Evolutionary conservation across 2,113 vertebrate genomes (phyloP), one percentile per base, ranked within the genome.

Genomic region (Paralichthys olivaceus): DNA sequence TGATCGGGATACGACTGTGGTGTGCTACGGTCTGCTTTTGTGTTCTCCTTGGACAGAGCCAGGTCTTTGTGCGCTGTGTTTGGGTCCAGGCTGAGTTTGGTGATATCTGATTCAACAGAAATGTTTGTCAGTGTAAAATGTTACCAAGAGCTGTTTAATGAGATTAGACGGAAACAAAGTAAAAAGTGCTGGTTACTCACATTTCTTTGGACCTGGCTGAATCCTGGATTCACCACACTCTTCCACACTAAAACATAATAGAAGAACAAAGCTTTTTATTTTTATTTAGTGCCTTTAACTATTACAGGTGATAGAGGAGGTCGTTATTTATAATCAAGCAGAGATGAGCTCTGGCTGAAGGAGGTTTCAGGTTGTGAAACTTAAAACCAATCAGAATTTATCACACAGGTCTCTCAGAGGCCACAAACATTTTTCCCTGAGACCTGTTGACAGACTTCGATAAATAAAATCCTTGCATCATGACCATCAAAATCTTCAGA

Each of bases 51-150:
- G 0, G 87, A 87, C 40, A 93, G 77, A 53, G 70, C 28, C 7
- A 91, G 69, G 28, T 90, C 81, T 56, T 4, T 66, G 40, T 92
- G 92, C 23, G 90, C 85, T 17, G 92, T 92, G 85, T 90, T 72
- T 37, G 90, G 86, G 61, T 93, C 90, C 75, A 92, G 75, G 29
- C 70, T 86, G 59, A 93, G 79, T 20, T 58, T 54, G 0, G 4
- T 65, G 14, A 26, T 22, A 40, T 92, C 91, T 93, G 73, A 68
- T 5, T 5, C 15, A 55, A 43, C 28, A 23, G 22, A 77, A 69
- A 11, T 54, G 53, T 29, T 2, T 37, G 1, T 64, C 11, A n/a
- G 0, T 54, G 5, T 59, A 32, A 22, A 5, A 15, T 0, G 0
- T 29, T 61, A 29, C 3, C 7, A 0, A 1, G 13, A 26, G 25